Percentiles rank a stretch among this genome's conserved stretches.
These are phyloP conservation scores for Microchirus variegatus DNA, from an alignment of 2,797 vertebrate genomes.

Conservation along the genomic window DNA sequence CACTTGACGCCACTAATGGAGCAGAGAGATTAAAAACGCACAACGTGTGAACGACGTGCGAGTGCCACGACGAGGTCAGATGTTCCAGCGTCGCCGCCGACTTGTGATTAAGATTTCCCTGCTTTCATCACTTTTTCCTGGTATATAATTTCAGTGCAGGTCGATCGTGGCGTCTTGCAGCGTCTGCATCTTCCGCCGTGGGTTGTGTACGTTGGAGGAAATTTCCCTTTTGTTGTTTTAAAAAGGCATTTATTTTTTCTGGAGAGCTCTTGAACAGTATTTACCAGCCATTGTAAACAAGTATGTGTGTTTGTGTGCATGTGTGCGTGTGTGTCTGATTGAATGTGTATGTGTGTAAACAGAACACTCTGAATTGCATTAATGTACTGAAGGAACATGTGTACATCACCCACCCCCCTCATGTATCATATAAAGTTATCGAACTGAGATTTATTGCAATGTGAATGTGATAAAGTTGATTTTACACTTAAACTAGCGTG, in stretches of 20 bases:
- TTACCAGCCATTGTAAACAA: slow-evolving; percentile 71
- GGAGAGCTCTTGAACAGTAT: slow-evolving; percentile 71
- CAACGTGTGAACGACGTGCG: too few relatives aligned
- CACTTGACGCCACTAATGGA: slow-evolving; percentile 1
- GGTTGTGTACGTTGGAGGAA: not conserved
- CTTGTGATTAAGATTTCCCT: not conserved
- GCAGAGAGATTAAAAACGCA: not conserved
- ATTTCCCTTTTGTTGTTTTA: slow-evolving; percentile 23
- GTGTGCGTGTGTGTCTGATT: slow-evolving; percentile 19
- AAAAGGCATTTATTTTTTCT: slow-evolving; percentile 40
- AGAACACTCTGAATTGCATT: slow-evolving; percentile 66
- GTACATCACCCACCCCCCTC: slow-evolving; percentile 64
- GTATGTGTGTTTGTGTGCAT: slow-evolving; percentile 54
- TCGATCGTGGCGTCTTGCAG: slow-evolving; percentile 3
- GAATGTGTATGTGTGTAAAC: slow-evolving; percentile 64
- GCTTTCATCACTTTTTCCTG: not conserved
- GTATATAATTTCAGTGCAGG: slow-evolving; percentile 14
- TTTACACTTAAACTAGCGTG: slow-evolving; percentile 65
- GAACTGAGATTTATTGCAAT: slow-evolving; percentile 81
- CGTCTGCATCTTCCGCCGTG: slow-evolving; percentile 13
- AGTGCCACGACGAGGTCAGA: not conserved
- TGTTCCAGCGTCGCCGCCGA: not conserved
- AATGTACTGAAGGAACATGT: slow-evolving; percentile 79
- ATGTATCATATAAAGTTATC: slow-evolving; percentile 79
- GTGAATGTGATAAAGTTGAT: slow-evolving; percentile 82